Evolutionary conservation across 2,888 invertebrate species (phyloP).

Genomic region (Agriopis aurantiaria): DNA sequence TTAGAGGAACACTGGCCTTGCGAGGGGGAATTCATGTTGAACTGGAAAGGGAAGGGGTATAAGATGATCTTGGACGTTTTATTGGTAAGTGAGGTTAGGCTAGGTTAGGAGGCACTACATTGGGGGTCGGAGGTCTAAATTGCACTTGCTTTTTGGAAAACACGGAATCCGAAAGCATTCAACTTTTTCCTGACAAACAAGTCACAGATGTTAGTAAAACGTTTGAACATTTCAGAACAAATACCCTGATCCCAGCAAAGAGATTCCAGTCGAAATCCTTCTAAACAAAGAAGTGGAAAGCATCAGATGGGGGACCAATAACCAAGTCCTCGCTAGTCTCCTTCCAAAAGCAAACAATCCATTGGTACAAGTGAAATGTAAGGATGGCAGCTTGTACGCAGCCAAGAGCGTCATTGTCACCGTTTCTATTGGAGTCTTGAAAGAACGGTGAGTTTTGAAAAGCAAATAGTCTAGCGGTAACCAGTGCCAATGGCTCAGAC

Average conservation of each 20-base stretch:
- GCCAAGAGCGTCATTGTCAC: slow-evolving; percentile 90
- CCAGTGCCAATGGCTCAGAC: background rate
- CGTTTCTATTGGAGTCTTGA: slow-evolving; percentile 89
- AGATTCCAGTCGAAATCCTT: slow-evolving; percentile 76
- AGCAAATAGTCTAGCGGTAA: background rate
- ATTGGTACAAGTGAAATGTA: slow-evolving; percentile 83
- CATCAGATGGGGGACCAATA: slow-evolving; percentile 77
- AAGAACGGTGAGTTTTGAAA: slow-evolving; percentile 76
- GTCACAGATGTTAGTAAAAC: no score
- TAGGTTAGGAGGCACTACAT: no score
- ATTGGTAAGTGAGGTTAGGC: slow-evolving; percentile 79
- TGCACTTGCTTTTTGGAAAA: no score
- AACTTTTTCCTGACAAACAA: no score
- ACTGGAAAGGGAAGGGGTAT: slow-evolving; percentile 92
- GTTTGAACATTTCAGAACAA: slow-evolving; percentile 70
- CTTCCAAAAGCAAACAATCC: slow-evolving; percentile 57
- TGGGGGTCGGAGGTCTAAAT: no score
- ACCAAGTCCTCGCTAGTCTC: slow-evolving; percentile 50
- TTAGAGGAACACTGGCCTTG: slow-evolving; percentile 88
- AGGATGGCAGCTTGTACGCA: slow-evolving; percentile 82
- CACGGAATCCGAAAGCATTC: no score
- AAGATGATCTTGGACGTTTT: slow-evolving; percentile 89
- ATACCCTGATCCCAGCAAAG: slow-evolving; percentile 74
- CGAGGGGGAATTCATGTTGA: slow-evolving; percentile 89
- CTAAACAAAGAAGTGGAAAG: slow-evolving; percentile 84